Evolutionary conservation across 2,797 vertebrate species (phyloP).

Genomic region (Catostomus latipinnis): DNA sequence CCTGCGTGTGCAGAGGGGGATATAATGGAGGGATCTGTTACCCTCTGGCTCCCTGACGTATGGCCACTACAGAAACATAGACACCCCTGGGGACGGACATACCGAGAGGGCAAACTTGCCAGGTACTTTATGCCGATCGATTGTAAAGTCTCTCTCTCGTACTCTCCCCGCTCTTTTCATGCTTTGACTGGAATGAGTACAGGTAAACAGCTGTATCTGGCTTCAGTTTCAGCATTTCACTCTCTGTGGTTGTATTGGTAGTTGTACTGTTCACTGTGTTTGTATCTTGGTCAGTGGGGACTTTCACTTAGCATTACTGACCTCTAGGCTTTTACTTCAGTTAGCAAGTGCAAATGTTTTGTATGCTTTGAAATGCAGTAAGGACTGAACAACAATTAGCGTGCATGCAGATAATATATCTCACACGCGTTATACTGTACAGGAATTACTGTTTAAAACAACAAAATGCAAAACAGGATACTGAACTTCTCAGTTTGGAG

Average conservation of each 20-base stretch:
- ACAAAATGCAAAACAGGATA: neutral
- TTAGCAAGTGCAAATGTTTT: neutral
- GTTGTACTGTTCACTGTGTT: neutral
- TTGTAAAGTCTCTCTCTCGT: neutral
- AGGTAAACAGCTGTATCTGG: neutral
- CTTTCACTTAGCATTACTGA: conserved; percentile 9
- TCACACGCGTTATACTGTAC: neutral
- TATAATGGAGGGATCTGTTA: conserved; percentile 93
- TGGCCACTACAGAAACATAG: conserved; percentile 98
- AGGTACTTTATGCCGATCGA: conserved; percentile 76
- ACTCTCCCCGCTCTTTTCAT: neutral
- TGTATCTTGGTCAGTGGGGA: neutral
- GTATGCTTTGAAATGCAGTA: neutral
- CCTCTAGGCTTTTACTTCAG: neutral
- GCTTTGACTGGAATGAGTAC: neutral
- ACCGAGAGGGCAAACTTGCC: conserved; percentile 95
- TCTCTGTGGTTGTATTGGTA: neutral
- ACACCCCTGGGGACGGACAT: conserved; percentile 97
- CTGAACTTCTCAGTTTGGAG: neutral
- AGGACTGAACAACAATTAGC: neutral
- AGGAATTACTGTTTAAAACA: conserved; percentile 3
- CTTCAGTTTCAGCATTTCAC: neutral
- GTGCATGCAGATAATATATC: neutral
- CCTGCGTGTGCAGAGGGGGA: conserved; percentile 94
- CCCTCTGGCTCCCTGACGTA: conserved; percentile 95